Evolutionary conservation across 1,140 invertebrate genomes (phyloP).

Genomic region (Ceratoteleas bidentatus): DNA sequence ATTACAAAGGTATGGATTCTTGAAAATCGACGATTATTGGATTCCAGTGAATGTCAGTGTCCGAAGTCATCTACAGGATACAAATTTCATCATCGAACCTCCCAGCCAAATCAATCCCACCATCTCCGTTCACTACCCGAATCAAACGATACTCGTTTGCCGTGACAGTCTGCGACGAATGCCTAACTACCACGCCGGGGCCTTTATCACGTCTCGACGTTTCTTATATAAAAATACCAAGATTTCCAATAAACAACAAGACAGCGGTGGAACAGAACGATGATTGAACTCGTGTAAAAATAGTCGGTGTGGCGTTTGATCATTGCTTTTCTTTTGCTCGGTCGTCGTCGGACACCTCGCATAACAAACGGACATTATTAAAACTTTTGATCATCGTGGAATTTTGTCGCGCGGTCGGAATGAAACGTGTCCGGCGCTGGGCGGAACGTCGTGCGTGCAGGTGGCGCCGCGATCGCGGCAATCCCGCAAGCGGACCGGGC

Average conservation of each 20-base stretch:
- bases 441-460: constrained; percentile 32
- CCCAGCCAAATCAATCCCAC: too few species aligned
- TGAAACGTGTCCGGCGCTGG: not conserved
- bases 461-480: constrained; percentile 18
- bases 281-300: constrained; percentile 57
- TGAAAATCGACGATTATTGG: too few species aligned
- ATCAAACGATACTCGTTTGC: too few species aligned
- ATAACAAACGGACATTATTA: constrained; percentile 51
- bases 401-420: constrained; percentile 18
- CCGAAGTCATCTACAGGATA: too few species aligned
- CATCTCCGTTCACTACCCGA: too few species aligned
- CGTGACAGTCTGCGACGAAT: too few species aligned
- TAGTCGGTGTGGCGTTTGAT: constrained; percentile 59
- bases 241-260: constrained; percentile 48
- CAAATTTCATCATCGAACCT: too few species aligned
- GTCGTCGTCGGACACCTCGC: constrained; percentile 19
- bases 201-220: constrained; percentile 40
- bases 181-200: constrained; percentile 25
- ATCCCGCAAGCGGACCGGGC: constrained; percentile 17
- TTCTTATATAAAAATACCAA: constrained; percentile 62
- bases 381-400: constrained; percentile 58
- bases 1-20: too few species aligned
- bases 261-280: constrained; percentile 29
- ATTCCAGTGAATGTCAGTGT: too few species aligned
- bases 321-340: constrained; percentile 44